Base-by-base conservation (phyloP, 2,888 invertebrate species). In the Barypeithes pellucidus region DNA sequence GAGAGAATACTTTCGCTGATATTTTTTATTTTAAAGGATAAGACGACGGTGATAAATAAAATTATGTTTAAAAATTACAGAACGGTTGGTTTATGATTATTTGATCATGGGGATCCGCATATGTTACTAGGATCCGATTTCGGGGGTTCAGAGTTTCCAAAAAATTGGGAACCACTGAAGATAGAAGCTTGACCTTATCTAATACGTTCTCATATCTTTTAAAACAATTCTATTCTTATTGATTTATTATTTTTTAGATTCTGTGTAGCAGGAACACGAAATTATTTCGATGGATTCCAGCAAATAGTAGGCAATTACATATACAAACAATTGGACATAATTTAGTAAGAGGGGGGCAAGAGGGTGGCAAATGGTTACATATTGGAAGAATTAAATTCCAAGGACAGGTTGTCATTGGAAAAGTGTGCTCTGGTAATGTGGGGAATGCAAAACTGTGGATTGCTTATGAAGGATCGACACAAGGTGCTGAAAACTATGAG, bases 331-430 rank as follows among this genome's bases (percentile, higher is more conserved):
- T 77, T 45, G 54, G 68, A 29, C 66, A 76, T 54, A 73, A 77
- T 54, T 61, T 79, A 20, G 77, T 79, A 8, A 62, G 70, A 52
- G 77, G 78, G n/a, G 78, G 78, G n/a, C 59, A 69, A 4, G 76
- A 77, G 59, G 41, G 59, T 52, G 73, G 66, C 9, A 67, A 70
- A 47, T 67, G 68, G 52, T 63, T 76, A 9, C 67, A 75, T 68
- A 79, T 79, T 33, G 79, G 77, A 18, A 72, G 78, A 24, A 33
- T 79, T 41, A 59, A 73, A 60, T 76, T 71, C 59, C 77, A 79
- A 41, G 75, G 75, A 1, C 70, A 77, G 59, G 14, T 79, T 45
- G 43, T 76, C 8, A 59, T 77, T 8, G 77, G 77, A 11, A 79
- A 76, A 75, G 74, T 79, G 12, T 70, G 72, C n/a, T 47, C 50